phyloP scores from a whole-genome alignment of 2,888 invertebrate genomes.

The Cephalotes varians region DNA sequence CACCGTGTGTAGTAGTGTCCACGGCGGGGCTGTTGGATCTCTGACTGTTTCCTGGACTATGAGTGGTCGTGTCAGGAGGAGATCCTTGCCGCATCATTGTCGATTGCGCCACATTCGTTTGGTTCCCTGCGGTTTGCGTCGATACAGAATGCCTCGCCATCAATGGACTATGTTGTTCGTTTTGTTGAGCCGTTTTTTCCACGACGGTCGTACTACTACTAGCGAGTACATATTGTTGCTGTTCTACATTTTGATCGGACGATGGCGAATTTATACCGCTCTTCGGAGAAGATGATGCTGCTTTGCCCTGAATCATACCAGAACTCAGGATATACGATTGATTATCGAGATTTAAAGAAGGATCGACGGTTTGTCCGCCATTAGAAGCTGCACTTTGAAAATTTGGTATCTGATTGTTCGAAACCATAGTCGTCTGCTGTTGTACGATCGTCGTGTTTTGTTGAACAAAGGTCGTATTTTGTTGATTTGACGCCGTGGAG shows the following conservation, averaged over 20 bases:
- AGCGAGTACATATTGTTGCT: slow-evolving; percentile 81
- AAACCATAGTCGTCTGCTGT: slow-evolving; percentile 92
- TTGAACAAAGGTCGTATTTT: slow-evolving; percentile 92
- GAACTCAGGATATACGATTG: slow-evolving; percentile 83
- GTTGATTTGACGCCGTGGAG: slow-evolving; percentile 87
- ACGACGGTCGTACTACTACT: slow-evolving; percentile 77
- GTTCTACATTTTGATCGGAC: slow-evolving; percentile 83
- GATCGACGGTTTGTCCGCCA: slow-evolving; percentile 77
- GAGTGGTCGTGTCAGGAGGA: slow-evolving; percentile 95
- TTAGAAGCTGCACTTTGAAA: slow-evolving; percentile 81
- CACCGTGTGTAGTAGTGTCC: slow-evolving; percentile 84
- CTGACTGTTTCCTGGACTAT: slow-evolving; percentile 89
- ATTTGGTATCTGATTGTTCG: slow-evolving; percentile 88
- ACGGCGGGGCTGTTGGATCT: slow-evolving; percentile 84
- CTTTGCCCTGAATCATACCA: slow-evolving; percentile 81
- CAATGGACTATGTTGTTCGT: slow-evolving; percentile 80
- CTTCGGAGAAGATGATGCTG: slow-evolving; percentile 79
- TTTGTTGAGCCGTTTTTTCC: slow-evolving; percentile 77
- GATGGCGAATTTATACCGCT: slow-evolving; percentile 79
- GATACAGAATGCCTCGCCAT: slow-evolving; percentile 90
- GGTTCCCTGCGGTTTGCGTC: slow-evolving; percentile 89
- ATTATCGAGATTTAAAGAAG: slow-evolving; percentile 88
- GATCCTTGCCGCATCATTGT: slow-evolving; percentile 86
- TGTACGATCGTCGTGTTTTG: slow-evolving; percentile 95
- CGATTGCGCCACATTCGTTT: slow-evolving; percentile 83